Evolutionary conservation across 2,797 vertebrate genomes (phyloP).

Genomic region (Pseudomugil gertrudae): DNA sequence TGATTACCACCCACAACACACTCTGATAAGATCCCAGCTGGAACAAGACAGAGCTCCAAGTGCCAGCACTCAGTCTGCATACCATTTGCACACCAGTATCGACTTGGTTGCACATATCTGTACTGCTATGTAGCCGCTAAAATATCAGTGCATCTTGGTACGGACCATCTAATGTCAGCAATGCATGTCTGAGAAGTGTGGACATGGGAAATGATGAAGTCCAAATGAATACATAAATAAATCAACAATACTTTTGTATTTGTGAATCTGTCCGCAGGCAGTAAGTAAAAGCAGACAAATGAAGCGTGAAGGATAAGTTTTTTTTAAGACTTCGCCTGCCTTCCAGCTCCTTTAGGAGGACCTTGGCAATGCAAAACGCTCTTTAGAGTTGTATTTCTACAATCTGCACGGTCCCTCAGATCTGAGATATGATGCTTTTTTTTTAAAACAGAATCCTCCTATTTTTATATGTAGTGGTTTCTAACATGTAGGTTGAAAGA

Average conservation of each 20-base stretch:
- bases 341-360: not conserved
- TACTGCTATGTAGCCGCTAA: slow-evolving; percentile 28
- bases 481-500: too few relatives aligned
- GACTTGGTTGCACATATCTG: slow-evolving; percentile 27
- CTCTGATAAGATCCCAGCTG: slow-evolving; percentile 76
- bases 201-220: not conserved
- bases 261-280: not conserved
- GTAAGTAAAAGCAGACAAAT: not conserved
- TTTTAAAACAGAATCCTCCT: not conserved
- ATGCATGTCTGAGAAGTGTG: slow-evolving; percentile 5
- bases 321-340: not conserved
- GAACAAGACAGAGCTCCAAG: slow-evolving; percentile 56
- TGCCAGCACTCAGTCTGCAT: slow-evolving; percentile 45
- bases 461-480: not conserved
- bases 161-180: slow-evolving; percentile 14
- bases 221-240: not conserved
- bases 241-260: not conserved
- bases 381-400: not conserved
- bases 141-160: slow-evolving; percentile 14
- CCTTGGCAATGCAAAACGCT: not conserved
- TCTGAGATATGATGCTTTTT: not conserved
- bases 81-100: slow-evolving; percentile 39
- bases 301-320: too few relatives aligned
- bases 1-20: slow-evolving; percentile 79
- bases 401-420: not conserved